Evolutionary conservation across 2,113 vertebrate species (phyloP).

Genomic region (Callaeas wilsoni): DNA sequence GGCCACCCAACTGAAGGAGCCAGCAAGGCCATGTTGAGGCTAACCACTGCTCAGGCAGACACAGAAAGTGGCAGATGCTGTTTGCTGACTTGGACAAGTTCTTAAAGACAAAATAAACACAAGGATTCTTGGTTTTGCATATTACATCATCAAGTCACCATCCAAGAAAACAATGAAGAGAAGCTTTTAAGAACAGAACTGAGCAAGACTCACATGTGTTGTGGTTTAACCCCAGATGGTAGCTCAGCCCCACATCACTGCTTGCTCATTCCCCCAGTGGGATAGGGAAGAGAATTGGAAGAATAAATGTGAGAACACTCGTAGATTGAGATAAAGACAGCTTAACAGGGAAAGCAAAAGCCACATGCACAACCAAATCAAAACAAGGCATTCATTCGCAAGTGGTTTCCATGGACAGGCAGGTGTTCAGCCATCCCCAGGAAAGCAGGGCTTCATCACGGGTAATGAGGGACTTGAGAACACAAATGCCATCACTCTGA

Average conservation of each 20-base stretch:
- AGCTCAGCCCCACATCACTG: not conserved
- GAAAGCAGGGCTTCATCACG: not conserved
- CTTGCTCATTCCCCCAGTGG: accelerated
- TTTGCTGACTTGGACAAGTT: not conserved
- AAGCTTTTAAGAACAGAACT: not conserved
- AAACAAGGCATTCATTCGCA: not conserved
- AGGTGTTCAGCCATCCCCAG: not conserved
- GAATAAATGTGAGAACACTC: not conserved
- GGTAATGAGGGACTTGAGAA: not conserved
- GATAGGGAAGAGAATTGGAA: not conserved
- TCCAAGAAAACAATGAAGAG: not conserved
- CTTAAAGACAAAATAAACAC: not conserved
- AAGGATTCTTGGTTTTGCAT: not conserved
- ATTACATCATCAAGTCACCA: not conserved
- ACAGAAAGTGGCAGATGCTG: not conserved
- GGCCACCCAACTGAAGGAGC: not conserved
- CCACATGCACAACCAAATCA: not conserved
- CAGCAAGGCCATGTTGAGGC: not conserved
- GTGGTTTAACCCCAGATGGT: not conserved
- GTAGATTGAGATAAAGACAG: not conserved
- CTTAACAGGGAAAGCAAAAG: not conserved
- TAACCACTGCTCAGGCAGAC: not conserved
- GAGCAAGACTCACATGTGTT: not conserved
- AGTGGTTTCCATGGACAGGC: not conserved
- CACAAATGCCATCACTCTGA: not conserved